Evolutionary conservation across 1,140 invertebrate species (phyloP), one percentile per base, ranked within the genome.

Genomic region (Tetragnatha versicolor): DNA sequence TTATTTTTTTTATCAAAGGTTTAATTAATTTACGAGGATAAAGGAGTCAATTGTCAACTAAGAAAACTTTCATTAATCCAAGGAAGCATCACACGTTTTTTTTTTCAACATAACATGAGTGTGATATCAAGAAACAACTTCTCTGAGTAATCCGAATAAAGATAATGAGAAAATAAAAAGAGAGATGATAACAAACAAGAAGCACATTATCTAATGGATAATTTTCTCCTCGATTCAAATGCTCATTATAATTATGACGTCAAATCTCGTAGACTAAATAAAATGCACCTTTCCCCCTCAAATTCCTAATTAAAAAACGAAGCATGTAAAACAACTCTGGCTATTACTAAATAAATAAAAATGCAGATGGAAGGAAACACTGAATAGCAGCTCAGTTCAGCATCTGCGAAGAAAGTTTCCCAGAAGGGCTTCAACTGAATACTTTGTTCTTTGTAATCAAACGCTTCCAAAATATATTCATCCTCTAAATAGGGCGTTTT

Each of bases 391-490:
- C 61, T 77, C 29, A 65, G 73, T 77, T 77, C 33, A 31, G 35
- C 45, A 65, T 77, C 51, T 73, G 37, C 17, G 35, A 53, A 31
- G 29, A 63, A 60, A 51, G 27, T 75, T 75, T 61, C 66, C 60
- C 61, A 61, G 73, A 77, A 77, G 66, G 25, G 45, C 25, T 47
- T 61, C 66, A 77, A 77, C 73, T 77, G 73, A 77, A 65, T 77
- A 77, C 73, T 51, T 77, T 66, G 73, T 77, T 77, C 73, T 27
- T 65, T 77, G 73, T 77, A 77, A 77, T 77, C 47, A 77, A 77
- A 77, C 66, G 73, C 58, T 77, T 66, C 61, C n/a, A 65, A 77
- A 77, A 77, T 75, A 77, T 66, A 77, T 77, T 65, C 73, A 77
- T 65, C 47, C 60, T 65, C 61, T 77, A 77, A 77, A 77, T 66